Evolutionary conservation across 2,797 vertebrate genomes (phyloP), one percentile per base, ranked within the genome.

Genomic region (Chelon labrosus): DNA sequence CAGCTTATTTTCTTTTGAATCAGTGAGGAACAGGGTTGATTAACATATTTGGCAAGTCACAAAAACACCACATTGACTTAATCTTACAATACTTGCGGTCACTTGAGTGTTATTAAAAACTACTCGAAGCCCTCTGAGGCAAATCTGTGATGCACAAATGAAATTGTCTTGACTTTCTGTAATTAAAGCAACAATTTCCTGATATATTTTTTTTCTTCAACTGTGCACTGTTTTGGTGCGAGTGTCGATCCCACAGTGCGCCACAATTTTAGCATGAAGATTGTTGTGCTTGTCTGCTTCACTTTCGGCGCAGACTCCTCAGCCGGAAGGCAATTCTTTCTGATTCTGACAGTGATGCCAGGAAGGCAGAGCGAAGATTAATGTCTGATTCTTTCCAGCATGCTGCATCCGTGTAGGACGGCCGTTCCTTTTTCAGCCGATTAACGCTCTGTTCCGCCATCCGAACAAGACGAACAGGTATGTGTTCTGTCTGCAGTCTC

Each of bases 391-490:
- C 53, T 77, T 70, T 64, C 65, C 66, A 57, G 62, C 39, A 16
- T 42, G 63, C 37, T 64, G 66, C 10, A 10, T 65, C 55, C 13
- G 17, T n/a, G 65, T 13, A 39, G 17, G 1, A 35, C 41, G 50
- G 44, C 47, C 46, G 65, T 56, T 39, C 37, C 60, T 42, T 50
- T 57, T 53, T 56, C 64, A 72, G 60, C 66, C 66, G 49, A 84
- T 77, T 74, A 71, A 38, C 57, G 62, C 35, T 42, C 46, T 53
- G 63, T 49, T 49, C 42, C 56, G 59, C 13, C 55, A 70, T 67
- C 65, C 59, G 41, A 56, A 46, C 13, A 37, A 74, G 51, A 52
- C 39, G 60, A 63, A 63, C 66, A 74, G 39, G 70, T 76, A 70
- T 67, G 55, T 52, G 53, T 54, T 69, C 39, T 53, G 62, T 80